Evolutionary conservation across 2,888 invertebrate genomes (phyloP).

Genomic region (Ischnus inquisitorius): DNA sequence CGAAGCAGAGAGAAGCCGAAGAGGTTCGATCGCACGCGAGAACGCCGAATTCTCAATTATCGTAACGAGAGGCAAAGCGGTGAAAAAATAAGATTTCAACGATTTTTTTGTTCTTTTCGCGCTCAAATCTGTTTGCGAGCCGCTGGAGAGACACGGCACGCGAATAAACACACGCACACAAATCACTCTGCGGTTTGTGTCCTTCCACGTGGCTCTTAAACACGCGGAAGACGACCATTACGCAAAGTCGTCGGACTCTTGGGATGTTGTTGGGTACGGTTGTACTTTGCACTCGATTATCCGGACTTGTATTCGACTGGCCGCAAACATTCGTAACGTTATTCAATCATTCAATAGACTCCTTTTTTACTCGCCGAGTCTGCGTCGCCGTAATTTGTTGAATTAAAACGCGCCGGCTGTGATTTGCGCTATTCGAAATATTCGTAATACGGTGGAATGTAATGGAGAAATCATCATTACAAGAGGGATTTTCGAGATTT

Average conservation of each 20-base stretch:
- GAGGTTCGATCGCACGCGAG: slow-evolving; percentile 45
- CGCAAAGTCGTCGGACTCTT: slow-evolving; percentile 45
- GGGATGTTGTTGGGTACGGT: slow-evolving; percentile 26
- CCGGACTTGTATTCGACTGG: not conserved
- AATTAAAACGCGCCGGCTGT: too few species aligned
- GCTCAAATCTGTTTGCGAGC: slow-evolving; percentile 31
- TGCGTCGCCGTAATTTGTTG: too few species aligned
- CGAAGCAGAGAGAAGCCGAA: not conserved
- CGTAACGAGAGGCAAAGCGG: slow-evolving; percentile 18
- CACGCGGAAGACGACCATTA: slow-evolving; percentile 64
- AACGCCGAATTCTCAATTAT: slow-evolving; percentile 45
- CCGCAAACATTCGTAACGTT: slow-evolving; percentile 8
- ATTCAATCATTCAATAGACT: not conserved
- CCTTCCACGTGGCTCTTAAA: slow-evolving; percentile 58
- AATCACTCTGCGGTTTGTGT: slow-evolving; percentile 59
- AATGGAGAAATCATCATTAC: too few species aligned
- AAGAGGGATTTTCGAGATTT: too few species aligned
- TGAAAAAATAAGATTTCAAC: slow-evolving; percentile 5
- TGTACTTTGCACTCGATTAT: slow-evolving; percentile 11
- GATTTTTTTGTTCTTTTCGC: slow-evolving; percentile 40
- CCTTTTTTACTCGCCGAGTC: too few species aligned
- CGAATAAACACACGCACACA: slow-evolving; percentile 60
- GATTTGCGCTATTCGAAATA: too few species aligned
- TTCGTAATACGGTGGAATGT: too few species aligned
- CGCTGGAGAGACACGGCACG: slow-evolving; percentile 53